A percentile compares a stretch with the other conserved stretches of the same genome.
phyloP scores from a whole-genome alignment of 2,113 vertebrate species.

The Brachyhypopomus gauderio region DNA sequence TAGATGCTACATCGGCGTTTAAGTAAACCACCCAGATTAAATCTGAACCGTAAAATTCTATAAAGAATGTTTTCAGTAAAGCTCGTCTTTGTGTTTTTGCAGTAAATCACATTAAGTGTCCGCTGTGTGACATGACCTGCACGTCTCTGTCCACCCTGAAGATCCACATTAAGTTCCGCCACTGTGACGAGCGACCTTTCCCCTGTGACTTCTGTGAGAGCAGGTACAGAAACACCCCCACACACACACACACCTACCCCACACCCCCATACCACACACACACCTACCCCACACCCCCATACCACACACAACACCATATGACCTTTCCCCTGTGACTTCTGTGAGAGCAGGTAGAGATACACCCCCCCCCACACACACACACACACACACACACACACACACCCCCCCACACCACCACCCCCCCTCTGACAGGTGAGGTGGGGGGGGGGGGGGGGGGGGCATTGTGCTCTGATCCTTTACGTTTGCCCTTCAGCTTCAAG shows the following conservation, averaged over 20 bases:
- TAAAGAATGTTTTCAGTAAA: background rate
- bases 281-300: no score
- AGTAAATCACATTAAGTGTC: slow-evolving; percentile 71
- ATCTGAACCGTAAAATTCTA: background rate
- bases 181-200: slow-evolving; percentile 74
- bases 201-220: slow-evolving; percentile 75
- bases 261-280: no score
- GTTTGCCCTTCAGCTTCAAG: slow-evolving; percentile 71
- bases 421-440: background rate
- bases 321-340: slow-evolving; percentile 76
- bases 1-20: no score
- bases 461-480: background rate
- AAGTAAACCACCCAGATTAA: background rate
- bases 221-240: no score
- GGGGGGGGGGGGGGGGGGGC: background rate
- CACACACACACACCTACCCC: background rate
- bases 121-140: slow-evolving; percentile 71
- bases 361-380: background rate
- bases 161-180: slow-evolving; percentile 74
- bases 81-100: background rate
- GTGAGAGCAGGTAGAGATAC: slow-evolving; percentile 74
- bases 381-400: background rate
- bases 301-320: no score
- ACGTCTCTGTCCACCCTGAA: slow-evolving; percentile 74
- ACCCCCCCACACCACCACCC: background rate